Conservation (phyloP, 2,797 vertebrate species). For the Cyprinella venusta region DNA sequence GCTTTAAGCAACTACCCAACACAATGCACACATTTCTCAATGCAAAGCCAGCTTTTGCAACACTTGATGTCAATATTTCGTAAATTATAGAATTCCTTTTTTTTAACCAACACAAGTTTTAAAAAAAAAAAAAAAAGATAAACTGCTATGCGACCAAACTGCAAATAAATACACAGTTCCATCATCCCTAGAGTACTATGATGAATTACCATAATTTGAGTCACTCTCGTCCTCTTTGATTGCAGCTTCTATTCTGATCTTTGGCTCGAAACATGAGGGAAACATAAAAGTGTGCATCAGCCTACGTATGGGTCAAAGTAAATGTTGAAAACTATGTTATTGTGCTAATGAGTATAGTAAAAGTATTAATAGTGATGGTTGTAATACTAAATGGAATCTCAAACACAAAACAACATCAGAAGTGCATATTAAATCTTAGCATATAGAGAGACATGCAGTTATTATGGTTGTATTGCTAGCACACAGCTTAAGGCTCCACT, state of each 20-base stretch:
- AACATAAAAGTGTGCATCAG: neutral
- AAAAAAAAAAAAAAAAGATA: neutral
- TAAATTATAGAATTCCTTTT: neutral
- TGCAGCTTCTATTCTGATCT: constrained; percentile 6
- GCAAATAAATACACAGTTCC: neutral
- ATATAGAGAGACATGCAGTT: neutral
- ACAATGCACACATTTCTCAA: neutral
- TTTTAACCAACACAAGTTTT: neutral
- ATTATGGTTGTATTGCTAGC: neutral
- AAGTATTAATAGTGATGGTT: neutral
- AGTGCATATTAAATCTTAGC: neutral
- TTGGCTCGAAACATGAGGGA: neutral
- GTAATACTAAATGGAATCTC: neutral
- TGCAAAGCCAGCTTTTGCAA: neutral
- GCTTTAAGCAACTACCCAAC: neutral
- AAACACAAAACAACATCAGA: constrained; percentile 1
- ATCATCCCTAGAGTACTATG: neutral
- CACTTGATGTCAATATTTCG: neutral
- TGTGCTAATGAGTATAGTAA: neutral
- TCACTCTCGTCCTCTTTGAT: neutral
- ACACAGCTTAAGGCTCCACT: neutral
- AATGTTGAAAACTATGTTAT: neutral
- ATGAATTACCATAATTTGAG: constrained; percentile 17
- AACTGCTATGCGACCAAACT: neutral
- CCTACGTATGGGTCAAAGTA: neutral